Conservation (phyloP, 1,140 invertebrate genomes). For the Euwallacea similis region DNA sequence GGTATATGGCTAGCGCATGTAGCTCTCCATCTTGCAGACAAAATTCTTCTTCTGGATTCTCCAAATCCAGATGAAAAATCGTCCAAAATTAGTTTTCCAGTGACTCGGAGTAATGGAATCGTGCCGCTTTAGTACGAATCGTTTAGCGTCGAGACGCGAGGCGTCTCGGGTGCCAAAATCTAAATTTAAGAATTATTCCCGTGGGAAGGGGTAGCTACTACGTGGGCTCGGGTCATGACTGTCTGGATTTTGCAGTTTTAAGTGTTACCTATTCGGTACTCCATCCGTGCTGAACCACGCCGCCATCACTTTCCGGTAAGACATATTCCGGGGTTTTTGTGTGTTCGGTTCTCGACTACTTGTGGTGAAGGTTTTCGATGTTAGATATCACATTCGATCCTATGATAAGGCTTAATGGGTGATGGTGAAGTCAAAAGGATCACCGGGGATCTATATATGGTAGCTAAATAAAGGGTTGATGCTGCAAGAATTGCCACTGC, state of each 20-base stretch:
- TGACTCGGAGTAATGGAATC: conserved; percentile 3
- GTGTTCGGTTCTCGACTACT: too few relatives aligned
- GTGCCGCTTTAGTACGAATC: conserved; percentile 2
- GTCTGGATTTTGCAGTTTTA: conserved; percentile 51
- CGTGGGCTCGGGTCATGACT: conserved; percentile 40
- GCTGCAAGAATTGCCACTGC: too few relatives aligned
- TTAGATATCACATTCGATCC: too few relatives aligned
- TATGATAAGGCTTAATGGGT: too few relatives aligned
- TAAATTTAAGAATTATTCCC: conserved; percentile 49
- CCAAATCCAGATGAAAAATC: neutral
- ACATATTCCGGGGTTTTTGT: conserved; percentile 25
- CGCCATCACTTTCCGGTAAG: conserved; percentile 40
- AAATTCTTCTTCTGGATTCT: too few relatives aligned
- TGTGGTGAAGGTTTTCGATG: too few relatives aligned
- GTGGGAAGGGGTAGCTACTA: conserved; percentile 44
- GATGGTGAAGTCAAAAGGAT: too few relatives aligned
- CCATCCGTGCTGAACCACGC: conserved; percentile 29
- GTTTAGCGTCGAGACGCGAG: conserved; percentile 34
- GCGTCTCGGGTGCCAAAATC: conserved; percentile 47
- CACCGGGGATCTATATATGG: too few relatives aligned
- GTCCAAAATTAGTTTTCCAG: conserved; percentile 29
- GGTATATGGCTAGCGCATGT: too few relatives aligned
- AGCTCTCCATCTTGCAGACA: too few relatives aligned
- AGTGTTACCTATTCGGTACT: conserved; percentile 42
- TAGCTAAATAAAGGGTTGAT: too few relatives aligned